Conservation (phyloP, 2,113 vertebrate genomes). For the Austrofundulus limnaeus region DNA sequence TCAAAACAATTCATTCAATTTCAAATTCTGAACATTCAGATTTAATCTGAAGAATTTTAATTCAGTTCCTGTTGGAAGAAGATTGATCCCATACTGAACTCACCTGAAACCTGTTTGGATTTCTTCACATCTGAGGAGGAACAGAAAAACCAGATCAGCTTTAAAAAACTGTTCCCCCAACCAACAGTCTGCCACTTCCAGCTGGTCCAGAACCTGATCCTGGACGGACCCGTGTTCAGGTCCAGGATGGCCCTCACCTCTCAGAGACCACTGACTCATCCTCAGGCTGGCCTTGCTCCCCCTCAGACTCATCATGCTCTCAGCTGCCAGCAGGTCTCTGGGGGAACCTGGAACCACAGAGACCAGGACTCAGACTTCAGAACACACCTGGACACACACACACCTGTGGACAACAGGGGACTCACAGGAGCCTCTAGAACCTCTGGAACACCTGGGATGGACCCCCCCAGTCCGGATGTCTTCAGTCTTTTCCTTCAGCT, state of each 20-base stretch:
- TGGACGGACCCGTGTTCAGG: not conserved
- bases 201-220: not conserved
- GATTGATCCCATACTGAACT: too few relatives aligned
- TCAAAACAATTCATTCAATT: too few relatives aligned
- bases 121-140: slow-evolving; percentile 66
- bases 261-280: slow-evolving; percentile 74
- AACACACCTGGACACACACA: not conserved
- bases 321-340: slow-evolving; percentile 32
- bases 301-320: slow-evolving; percentile 72
- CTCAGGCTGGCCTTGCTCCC: slow-evolving; percentile 48
- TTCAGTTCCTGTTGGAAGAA: too few relatives aligned
- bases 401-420: not conserved
- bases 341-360: slow-evolving; percentile 44
- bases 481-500: slow-evolving; percentile 69
- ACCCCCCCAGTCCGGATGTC: slow-evolving; percentile 62
- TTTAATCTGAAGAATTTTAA: too few relatives aligned
- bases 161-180: too few relatives aligned
- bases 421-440: slow-evolving; percentile 53
- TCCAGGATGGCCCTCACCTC: slow-evolving; percentile 52
- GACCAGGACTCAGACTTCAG: not conserved
- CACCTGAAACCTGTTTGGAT: slow-evolving; percentile 58
- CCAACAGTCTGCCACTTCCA: too few relatives aligned
- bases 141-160: slow-evolving; percentile 13
- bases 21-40: too few relatives aligned
- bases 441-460: slow-evolving; percentile 24